These are phyloP conservation scores for Homarus gammarus DNA, from an alignment of 2,888 invertebrate genomes.

Conservation along the genomic window DNA sequence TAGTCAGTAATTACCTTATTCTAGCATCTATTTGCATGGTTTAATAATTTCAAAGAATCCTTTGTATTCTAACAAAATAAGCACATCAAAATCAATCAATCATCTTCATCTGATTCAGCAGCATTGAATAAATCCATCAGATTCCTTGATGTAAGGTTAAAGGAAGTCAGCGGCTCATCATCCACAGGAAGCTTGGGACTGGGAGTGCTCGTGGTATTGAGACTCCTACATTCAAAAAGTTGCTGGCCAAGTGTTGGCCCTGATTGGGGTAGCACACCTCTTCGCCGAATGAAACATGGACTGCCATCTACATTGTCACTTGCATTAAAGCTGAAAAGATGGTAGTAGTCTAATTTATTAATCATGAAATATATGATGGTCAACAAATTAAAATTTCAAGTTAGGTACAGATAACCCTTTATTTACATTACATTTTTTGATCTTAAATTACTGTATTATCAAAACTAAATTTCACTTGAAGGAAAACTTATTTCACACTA, in stretches of 20 bases:
- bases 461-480: no score
- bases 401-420: no score
- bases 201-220: constrained; percentile 3
- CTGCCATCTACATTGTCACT: constrained; percentile 19
- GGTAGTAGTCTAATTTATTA: no score
- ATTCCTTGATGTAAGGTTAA: constrained; percentile 63
- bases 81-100: not conserved
- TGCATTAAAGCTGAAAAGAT: constrained; percentile 31
- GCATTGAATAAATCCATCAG: constrained; percentile 63
- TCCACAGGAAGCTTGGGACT: constrained; percentile 7
- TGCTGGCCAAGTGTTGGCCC: not conserved
- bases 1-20: not conserved
- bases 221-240: constrained; percentile 11
- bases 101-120: constrained; percentile 57
- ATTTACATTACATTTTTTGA: no score
- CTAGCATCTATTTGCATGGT: not conserved
- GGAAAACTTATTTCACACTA: no score
- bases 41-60: not conserved
- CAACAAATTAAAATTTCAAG: no score
- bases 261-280: not conserved
- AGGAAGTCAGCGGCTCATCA: constrained; percentile 25
- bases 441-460: no score
- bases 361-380: no score
- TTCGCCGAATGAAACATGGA: constrained; percentile 25
- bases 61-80: constrained; percentile 12